Evolutionary conservation across 2,797 vertebrate genomes (phyloP), one percentile per base, ranked within the genome.

Genomic region (Prunella strophiata): DNA sequence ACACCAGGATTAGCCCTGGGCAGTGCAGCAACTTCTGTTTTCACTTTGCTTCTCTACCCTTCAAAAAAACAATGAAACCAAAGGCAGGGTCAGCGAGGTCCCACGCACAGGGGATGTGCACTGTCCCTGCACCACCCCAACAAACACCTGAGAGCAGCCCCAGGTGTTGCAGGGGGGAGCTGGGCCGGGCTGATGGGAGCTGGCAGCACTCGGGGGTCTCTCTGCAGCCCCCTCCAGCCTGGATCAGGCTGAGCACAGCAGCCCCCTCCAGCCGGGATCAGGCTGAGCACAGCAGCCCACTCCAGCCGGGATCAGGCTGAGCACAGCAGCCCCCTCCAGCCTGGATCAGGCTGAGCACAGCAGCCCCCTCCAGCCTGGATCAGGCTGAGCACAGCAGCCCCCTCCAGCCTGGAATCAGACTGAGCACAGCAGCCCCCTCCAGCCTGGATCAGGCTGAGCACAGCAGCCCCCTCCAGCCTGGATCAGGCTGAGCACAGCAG

Each of bases 141-240:
- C 1, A 4, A 63, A 81, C n/a, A 9, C 11, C 65, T 36, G 45
- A 14, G 45, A 25, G 48, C 26, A 7, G 45, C 55, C 59, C 0
- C 0, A 18, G 70, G 9, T 10, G 43, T 5, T 4, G 12, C 38
- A 16, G 32, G 45, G 11, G 2, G 65, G 23, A 23, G 23, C 7
- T 15, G 27, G 32, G 38, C 30, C 2, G 0, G 0, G 32, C 16
- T 5, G 14, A 21, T 0, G 5, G 13, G 48, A 34, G 63, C 40
- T 25, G 52, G 68, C 38, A 86, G 63, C 13, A 0, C 63, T 8
- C 5, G 0, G 27, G 32, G 25, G 43, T 75, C 11, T 38, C 10
- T 1, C 42, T 42, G 47, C 34, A 45, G 47, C 21, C 34, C 48
- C 17, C 7, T 32, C 20, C 85, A 68, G 54, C 32, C 5, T 2